Evolutionary conservation across 2,113 vertebrate species (phyloP).

Genomic region (Oceanites oceanicus): DNA sequence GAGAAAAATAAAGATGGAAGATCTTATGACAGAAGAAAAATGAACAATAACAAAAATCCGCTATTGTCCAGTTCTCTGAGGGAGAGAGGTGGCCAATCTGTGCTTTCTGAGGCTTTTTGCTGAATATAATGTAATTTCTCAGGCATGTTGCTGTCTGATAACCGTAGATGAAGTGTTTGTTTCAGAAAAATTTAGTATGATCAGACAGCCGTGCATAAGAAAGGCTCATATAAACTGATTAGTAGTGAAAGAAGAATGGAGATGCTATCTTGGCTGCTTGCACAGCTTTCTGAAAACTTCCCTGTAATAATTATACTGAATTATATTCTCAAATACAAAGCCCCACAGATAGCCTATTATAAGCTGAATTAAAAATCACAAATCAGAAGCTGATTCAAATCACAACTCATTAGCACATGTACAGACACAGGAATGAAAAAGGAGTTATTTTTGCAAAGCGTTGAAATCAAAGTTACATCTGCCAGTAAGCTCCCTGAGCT

Average conservation of each 20-base stretch:
- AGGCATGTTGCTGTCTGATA: neutral
- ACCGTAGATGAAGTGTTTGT: neutral
- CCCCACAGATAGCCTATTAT: neutral
- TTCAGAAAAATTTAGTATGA: neutral
- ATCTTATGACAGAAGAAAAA: neutral
- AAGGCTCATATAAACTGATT: rapidly evolving
- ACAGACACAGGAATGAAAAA: neutral
- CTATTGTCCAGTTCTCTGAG: neutral
- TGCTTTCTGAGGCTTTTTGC: neutral
- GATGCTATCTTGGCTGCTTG: neutral
- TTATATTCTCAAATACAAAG: neutral
- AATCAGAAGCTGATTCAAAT: neutral
- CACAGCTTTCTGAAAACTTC: neutral
- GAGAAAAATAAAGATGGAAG: neutral
- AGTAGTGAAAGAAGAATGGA: neutral
- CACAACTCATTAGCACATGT: neutral
- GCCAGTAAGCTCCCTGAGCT: no score
- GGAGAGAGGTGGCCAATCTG: neutral
- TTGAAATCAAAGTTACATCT: neutral
- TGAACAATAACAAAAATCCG: neutral
- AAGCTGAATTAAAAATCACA: neutral
- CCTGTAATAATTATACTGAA: neutral
- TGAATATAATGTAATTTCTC: neutral
- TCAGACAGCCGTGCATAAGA: neutral
- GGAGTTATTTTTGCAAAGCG: neutral